phyloP scores from a whole-genome alignment of 2,797 vertebrate species.

The Setipinna tenuifilis region DNA sequence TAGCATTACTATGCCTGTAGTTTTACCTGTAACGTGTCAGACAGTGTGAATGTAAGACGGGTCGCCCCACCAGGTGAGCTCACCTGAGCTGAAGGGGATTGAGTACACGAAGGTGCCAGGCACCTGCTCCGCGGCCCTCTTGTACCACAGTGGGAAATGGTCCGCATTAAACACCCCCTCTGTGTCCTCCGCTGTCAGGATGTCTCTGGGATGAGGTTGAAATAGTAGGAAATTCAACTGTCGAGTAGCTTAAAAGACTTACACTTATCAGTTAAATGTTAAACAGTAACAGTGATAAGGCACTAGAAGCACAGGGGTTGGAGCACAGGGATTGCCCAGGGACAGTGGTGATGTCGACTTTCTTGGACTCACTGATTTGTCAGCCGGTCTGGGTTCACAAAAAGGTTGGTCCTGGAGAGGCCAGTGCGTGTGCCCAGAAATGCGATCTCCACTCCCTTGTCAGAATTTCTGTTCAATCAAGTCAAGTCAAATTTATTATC shows the following conservation, averaged over 20 bases:
- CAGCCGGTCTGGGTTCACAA: conserved; percentile 90
- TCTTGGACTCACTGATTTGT: conserved; percentile 86
- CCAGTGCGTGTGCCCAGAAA: conserved; percentile 95
- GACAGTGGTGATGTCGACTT: background rate
- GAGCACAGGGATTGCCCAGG: background rate
- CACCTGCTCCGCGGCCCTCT: conserved; percentile 94
- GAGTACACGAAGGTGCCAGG: conserved; percentile 96
- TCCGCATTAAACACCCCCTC: conserved; percentile 99
- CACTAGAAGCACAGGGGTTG: background rate
- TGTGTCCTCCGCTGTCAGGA: conserved; percentile 93
- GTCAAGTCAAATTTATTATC: background rate
- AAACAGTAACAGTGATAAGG: background rate
- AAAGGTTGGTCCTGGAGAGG: conserved; percentile 91
- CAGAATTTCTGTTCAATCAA: conserved; percentile 87
- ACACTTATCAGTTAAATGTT: too few relatives aligned
- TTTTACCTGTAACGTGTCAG: too few relatives aligned
- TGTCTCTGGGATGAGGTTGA: conserved; percentile 78
- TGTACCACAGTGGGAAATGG: conserved; percentile 98
- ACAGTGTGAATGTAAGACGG: too few relatives aligned
- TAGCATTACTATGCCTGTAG: too few relatives aligned
- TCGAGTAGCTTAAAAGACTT: too few relatives aligned
- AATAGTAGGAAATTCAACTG: too few relatives aligned
- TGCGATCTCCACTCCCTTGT: conserved; percentile 96
- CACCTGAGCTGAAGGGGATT: conserved; percentile 94
- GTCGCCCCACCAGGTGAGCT: background rate